Base-by-base conservation (phyloP, 2,888 invertebrate species). In the Pterostichus niger region DNA sequence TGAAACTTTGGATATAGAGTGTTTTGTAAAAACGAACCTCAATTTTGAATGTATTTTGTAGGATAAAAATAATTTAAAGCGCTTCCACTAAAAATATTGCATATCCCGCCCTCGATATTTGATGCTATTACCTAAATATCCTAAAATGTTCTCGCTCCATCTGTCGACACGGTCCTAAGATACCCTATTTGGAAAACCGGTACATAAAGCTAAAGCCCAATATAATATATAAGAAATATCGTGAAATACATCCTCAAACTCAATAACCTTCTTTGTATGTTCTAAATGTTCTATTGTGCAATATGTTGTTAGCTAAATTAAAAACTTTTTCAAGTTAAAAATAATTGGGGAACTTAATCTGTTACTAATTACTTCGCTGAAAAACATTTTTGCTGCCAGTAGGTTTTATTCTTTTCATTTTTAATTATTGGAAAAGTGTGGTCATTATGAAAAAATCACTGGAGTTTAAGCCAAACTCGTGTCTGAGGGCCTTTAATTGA, bases 51-150 rank as follows among this genome's bases (percentile, higher is more conserved):
- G n/a, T n/a, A n/a, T n/a, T n/a, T n/a, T n/a, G n/a, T n/a, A n/a
- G n/a, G n/a, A n/a, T n/a, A n/a, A 24, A 24, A 24, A 24, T 24
- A 24, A 24, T 24, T 24, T 24, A 24, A 24, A 24, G 24, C 24
- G 24, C 24, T 24, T 2, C 24, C 24, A 24, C 24, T 24, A 3
- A 24, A 24, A 24, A 24, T 64, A 44, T 71, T 71, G 9, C 49
- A 24, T 44, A n/a, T 11, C 15, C 46, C 54, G 75, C 75, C 49
- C 31, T 49, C 75, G 2, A 33, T 75, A 75, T 75, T 54, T 49
- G 5, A 54, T 52, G 52, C 52, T 75, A 75, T 75, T 75, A 75
- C 75, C 54, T 49, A 75, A 75, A 75, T 75, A 33, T 54, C n/a
- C 13, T 17, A 46, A 40, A 49, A 71, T 71, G 31, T 71, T 17